Evolutionary conservation across 2,797 vertebrate species (phyloP), one percentile per base, ranked within the genome.

Genomic region (Acrossocheilus fasciatus): DNA sequence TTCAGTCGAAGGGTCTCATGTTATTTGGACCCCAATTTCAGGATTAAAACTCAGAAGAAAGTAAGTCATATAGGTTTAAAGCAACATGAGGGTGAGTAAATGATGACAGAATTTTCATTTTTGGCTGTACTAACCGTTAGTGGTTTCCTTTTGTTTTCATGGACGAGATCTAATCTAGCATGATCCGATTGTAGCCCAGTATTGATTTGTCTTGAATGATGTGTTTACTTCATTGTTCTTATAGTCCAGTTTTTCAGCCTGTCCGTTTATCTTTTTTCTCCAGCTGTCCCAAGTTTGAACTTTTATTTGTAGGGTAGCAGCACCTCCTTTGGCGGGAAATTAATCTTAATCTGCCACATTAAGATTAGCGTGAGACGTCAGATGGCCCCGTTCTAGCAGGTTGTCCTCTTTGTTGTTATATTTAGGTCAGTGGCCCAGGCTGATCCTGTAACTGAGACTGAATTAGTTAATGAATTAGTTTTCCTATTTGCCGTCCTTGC

Each of bases 361-460:
- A 93, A 94, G 94, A 95, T 95, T 94, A 94, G 92, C 89, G 90
- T 89, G 91, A 95, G 94, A 94, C 91, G 93, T 95, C 94, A 94
- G 94, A 94, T 95, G 94, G 93, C 90, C 92, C 91, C 87, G 89
- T 91, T 91, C 90, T 92, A 92, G 93, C 92, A 92, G 92, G 92
- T 93, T 93, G 93, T 91, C 93, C 91, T 95, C 93, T 94, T 94
- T 92, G 89, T 93, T 89, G 88, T 93, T 92, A 93, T 91, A 95
- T 95, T 92, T 93, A 92, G 95, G 95, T 95, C 94, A 95, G 10
- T 91, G 86, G 90, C 91, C 94, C 92, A 92, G 87, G 90, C 91
- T 92, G 92, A 91, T 92, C 91, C 85, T 89, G 92, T 93, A 93
- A 95, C 89, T 89, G 91, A 93, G 47, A 79, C 91, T 81, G 83